A percentile compares a stretch with the other conserved stretches of the same genome.
Conservation (phyloP, 2,888 invertebrate genomes). For the Acrobasis consociella region DNA sequence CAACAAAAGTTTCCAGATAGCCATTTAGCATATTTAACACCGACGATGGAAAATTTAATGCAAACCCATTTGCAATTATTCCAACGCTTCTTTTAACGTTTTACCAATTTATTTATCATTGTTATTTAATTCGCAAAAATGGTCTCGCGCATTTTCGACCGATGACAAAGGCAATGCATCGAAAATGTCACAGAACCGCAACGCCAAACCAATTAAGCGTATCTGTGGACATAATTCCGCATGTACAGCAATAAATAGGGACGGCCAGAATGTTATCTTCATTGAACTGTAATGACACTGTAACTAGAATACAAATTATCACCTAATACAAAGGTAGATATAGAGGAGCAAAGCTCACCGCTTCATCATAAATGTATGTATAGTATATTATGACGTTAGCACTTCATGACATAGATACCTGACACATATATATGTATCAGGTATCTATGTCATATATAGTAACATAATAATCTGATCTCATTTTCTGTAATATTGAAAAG, state of each 20-base stretch:
- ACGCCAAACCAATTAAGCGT: conserved; percentile 79
- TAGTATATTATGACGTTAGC: no score
- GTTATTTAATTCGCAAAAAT: conserved; percentile 67
- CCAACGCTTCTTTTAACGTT: conserved; percentile 21
- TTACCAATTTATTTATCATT: conserved; percentile 37
- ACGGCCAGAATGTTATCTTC: conserved; percentile 10
- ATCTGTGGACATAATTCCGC: conserved; percentile 71
- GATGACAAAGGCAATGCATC: conserved; percentile 77
- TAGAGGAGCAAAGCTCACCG: no score
- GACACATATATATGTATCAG: no score
- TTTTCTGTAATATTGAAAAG: no score
- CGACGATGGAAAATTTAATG: conserved; percentile 12
- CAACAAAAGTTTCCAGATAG: conserved; percentile 4
- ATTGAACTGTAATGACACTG: conserved; percentile 31
- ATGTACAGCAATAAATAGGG: neutral
- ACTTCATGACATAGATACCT: no score
- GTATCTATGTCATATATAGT: no score
- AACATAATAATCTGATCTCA: no score
- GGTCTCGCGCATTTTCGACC: conserved; percentile 63
- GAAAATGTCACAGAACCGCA: conserved; percentile 78
- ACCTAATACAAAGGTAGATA: neutral
- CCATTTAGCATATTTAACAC: conserved; percentile 19
- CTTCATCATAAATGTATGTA: no score
- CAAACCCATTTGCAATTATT: conserved; percentile 25
- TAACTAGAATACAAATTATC: conserved; percentile 17